phyloP scores from a whole-genome alignment of 2,888 invertebrate species.

The Patella caerulea region DNA sequence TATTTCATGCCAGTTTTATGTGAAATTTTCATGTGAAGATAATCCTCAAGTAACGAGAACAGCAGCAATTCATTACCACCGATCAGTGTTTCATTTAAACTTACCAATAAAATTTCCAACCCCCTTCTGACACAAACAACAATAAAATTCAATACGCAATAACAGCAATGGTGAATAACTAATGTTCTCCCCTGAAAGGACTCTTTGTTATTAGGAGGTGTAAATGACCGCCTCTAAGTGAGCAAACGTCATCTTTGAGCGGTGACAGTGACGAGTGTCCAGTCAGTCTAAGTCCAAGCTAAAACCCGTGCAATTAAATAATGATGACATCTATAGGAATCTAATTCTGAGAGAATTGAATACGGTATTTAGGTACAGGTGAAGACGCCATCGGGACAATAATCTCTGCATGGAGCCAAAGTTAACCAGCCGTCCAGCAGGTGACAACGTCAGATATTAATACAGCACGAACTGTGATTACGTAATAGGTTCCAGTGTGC shows the following conservation, averaged over 20 bases:
- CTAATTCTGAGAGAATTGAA: not conserved
- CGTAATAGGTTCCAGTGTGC: too few relatives aligned
- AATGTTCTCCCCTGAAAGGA: not conserved
- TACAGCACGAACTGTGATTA: too few relatives aligned
- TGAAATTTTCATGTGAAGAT: not conserved
- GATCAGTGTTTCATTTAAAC: not conserved
- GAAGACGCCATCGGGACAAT: not conserved
- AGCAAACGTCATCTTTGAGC: slow-evolving; percentile 7
- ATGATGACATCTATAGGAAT: slow-evolving; percentile 4
- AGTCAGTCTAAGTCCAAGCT: not conserved
- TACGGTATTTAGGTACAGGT: slow-evolving; percentile 5
- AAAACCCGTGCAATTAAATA: not conserved
- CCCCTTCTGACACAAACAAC: slow-evolving; percentile 5
- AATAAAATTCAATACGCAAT: slow-evolving; percentile 5
- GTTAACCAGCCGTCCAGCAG: not conserved
- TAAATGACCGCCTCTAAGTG: slow-evolving; percentile 2
- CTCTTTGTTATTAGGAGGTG: not conserved
- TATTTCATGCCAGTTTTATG: slow-evolving; percentile 9
- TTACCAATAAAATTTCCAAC: not conserved
- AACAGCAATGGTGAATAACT: slow-evolving; percentile 9
- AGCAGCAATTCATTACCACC: not conserved
- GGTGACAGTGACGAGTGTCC: slow-evolving; percentile 12
- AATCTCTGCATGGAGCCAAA: not conserved
- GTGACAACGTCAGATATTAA: not conserved
- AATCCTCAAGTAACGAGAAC: not conserved